These are phyloP conservation scores for Spicauda simplicius DNA, from an alignment of 2,888 invertebrate genomes.

Conservation along the genomic window DNA sequence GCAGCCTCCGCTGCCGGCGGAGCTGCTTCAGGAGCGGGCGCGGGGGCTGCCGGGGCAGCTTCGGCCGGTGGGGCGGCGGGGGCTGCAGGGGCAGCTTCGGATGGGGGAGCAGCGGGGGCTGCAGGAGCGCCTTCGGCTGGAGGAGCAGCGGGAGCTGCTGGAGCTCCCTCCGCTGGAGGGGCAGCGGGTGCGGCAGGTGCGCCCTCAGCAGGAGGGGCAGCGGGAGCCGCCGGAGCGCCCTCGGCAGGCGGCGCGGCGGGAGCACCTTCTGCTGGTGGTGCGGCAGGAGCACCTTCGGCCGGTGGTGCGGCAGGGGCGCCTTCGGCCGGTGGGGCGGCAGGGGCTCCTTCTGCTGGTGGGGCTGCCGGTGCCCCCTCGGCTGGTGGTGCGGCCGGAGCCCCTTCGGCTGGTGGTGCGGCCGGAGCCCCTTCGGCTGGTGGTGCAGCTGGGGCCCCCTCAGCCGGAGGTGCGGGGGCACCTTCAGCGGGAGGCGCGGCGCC, in stretches of 20 bases:
- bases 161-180: too few relatives aligned
- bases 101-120: constrained; percentile 39
- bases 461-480: constrained; percentile 41
- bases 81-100: constrained; percentile 46
- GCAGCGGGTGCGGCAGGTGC: constrained; percentile 50
- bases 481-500: constrained; percentile 38
- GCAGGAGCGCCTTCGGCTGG: constrained; percentile 50
- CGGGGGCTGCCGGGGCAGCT: constrained; percentile 56
- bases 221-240: constrained; percentile 39
- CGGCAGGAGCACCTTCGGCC: constrained; percentile 44
- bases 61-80: constrained; percentile 53
- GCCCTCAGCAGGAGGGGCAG: constrained; percentile 42
- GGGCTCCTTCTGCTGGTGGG: constrained; percentile 46
- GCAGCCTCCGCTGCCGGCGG: constrained; percentile 44
- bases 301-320: constrained; percentile 44
- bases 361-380: constrained; percentile 57
- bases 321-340: constrained; percentile 29
- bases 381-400: constrained; percentile 49
- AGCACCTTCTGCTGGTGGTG: constrained; percentile 43
- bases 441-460: constrained; percentile 44
- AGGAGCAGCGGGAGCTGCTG: constrained; percentile 57
- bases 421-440: constrained; percentile 43
- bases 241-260: constrained; percentile 41
- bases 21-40: constrained; percentile 40
- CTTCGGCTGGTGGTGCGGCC: constrained; percentile 41